A percentile compares a stretch with the other conserved stretches of the same genome.
phyloP scores from a whole-genome alignment of 2,797 vertebrate genomes.

The Muraenolepis orangiensis region DNA sequence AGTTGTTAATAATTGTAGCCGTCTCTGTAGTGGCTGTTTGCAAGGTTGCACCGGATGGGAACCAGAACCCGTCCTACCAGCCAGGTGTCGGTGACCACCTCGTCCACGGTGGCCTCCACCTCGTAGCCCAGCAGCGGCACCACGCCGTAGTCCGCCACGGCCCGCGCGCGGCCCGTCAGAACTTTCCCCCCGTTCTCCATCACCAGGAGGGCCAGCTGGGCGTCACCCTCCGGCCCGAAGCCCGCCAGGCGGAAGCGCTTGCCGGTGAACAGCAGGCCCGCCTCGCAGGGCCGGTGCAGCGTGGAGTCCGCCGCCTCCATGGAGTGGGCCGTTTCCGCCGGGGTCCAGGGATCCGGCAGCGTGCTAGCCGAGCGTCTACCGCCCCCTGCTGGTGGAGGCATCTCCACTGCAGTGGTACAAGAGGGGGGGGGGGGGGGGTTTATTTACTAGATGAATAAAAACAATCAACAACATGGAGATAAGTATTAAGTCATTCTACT shows the following conservation, averaged over 20 bases:
- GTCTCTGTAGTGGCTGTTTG: not conserved
- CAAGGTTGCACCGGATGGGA: not conserved
- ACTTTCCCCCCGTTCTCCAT: slow-evolving; percentile 84
- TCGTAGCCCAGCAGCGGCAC: slow-evolving; percentile 89
- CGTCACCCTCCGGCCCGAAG: slow-evolving; percentile 80
- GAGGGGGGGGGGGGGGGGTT: too few relatives aligned
- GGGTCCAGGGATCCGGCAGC: slow-evolving; percentile 41
- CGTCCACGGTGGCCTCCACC: slow-evolving; percentile 86
- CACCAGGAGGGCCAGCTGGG: slow-evolving; percentile 77
- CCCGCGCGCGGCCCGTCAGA: slow-evolving; percentile 70
- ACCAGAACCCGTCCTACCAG: slow-evolving; percentile 80
- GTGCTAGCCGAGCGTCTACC: slow-evolving; percentile 40
- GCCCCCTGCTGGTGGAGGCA: slow-evolving; percentile 41
- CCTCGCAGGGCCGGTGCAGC: slow-evolving; percentile 68
- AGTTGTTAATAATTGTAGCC: not conserved
- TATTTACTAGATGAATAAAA: not conserved
- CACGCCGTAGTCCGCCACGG: slow-evolving; percentile 87
- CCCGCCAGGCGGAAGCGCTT: slow-evolving; percentile 86
- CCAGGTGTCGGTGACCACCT: slow-evolving; percentile 96
- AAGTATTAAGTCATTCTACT: not conserved
- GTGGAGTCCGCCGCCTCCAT: slow-evolving; percentile 61
- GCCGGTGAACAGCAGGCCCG: slow-evolving; percentile 79
- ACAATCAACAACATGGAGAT: not conserved
- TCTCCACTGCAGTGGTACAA: slow-evolving; percentile 68
- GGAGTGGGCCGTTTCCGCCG: slow-evolving; percentile 26